Percentiles rank a stretch among this genome's conserved stretches.
These are phyloP conservation scores for Homarus gammarus DNA, from an alignment of 2,888 invertebrate species.

Conservation along the genomic window DNA sequence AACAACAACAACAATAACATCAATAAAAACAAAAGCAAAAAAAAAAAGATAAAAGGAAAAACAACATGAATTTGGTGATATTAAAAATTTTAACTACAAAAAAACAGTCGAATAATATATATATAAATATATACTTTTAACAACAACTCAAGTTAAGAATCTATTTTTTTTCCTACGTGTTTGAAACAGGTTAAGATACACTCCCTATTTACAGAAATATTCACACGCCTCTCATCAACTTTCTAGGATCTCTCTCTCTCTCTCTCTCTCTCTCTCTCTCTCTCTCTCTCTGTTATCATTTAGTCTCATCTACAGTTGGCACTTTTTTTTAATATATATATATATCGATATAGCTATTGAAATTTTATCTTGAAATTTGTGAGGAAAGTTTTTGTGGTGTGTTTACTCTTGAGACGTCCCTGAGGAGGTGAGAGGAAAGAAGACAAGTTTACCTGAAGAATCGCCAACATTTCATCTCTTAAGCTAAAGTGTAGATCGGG, in stretches of 20 bases:
- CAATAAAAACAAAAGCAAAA: too few species aligned
- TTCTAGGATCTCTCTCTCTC: neutral
- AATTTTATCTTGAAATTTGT: neutral
- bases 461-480: too few species aligned
- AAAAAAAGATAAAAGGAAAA: too few species aligned
- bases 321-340: neutral
- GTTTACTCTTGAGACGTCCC: neutral
- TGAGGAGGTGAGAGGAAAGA: neutral
- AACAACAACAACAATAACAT: too few species aligned
- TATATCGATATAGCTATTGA: neutral
- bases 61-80: neutral
- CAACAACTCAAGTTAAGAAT: too few species aligned
- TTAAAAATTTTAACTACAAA: neutral
- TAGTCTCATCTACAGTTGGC: neutral
- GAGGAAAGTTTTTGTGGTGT: neutral
- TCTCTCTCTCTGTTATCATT: neutral
- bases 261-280: conserved; percentile 3
- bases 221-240: neutral
- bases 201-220: neutral
- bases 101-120: neutral
- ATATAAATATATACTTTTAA: too few species aligned
- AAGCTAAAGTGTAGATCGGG: too few species aligned
- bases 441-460: neutral
- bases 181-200: neutral
- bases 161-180: too few species aligned